phyloP scores from a whole-genome alignment of 2,888 invertebrate species.

The Sinohyriopsis cumingii region DNA sequence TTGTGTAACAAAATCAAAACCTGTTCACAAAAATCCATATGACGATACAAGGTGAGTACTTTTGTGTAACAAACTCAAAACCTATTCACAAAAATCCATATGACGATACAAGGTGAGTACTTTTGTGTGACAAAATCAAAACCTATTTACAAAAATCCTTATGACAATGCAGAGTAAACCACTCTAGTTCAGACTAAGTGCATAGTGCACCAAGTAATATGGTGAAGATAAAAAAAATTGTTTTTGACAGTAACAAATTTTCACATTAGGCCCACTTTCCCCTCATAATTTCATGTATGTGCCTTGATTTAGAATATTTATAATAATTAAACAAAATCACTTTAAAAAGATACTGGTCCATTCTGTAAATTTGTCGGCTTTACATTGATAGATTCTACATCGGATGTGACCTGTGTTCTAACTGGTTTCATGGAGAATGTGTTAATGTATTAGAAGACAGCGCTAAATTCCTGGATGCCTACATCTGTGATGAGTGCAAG shows the following conservation, averaged over 20 bases:
- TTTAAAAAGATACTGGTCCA: too few species aligned
- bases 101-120: constrained; percentile 89
- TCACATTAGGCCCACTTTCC: too few species aligned
- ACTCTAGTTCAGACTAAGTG: too few species aligned
- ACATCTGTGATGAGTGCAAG: constrained; percentile 75
- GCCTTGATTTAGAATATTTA: too few species aligned
- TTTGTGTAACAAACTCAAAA: not conserved
- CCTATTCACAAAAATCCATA: constrained; percentile 83
- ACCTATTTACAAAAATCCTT: too few species aligned
- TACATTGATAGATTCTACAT: constrained; percentile 87
- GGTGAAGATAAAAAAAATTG: too few species aligned
- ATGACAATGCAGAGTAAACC: too few species aligned
- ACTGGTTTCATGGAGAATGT: constrained; percentile 99
- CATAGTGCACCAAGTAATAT: too few species aligned
- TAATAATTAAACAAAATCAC: too few species aligned
- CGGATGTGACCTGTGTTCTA: constrained; percentile 96
- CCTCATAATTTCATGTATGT: too few species aligned
- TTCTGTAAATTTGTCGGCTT: not conserved
- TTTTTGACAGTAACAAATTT: too few species aligned
- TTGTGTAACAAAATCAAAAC: not conserved
- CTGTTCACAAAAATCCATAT: too few species aligned
- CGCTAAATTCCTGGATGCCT: constrained; percentile 91
- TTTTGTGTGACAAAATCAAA: not conserved
- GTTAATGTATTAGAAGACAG: constrained; percentile 93
- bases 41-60: constrained; percentile 84